Evolutionary conservation across 2,888 invertebrate species (phyloP), one percentile per base, ranked within the genome.

Genomic region (Lacanobia wlatinum): DNA sequence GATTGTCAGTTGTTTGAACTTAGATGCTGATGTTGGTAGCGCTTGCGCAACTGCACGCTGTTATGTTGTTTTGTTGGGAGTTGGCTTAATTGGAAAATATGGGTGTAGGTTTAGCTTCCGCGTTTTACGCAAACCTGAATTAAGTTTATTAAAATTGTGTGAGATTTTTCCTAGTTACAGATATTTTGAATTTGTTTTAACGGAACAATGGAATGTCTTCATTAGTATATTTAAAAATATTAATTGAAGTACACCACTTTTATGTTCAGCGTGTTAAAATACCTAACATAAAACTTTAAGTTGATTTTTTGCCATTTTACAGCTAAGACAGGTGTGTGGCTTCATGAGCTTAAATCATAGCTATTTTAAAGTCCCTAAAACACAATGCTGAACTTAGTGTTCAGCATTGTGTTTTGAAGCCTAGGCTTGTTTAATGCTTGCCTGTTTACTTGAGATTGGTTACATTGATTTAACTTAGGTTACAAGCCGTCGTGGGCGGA

Each of bases 1-100:
- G 80, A 73, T 80, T 85, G 78, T 70, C 61, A 73, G 73, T 84
- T 56, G 71, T 84, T 81, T 80, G 78, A 86, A 87, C 85, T 82
- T 82, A 76, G 46, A 59, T 69, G 68, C 66, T 62, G 46, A 59
- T 70, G 73, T 78, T 65, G 56, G 64, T 38, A 43, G 64, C 40
- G 55, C 50, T 81, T 81, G 75, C 76, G 66, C 80, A 81, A 81
- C 60, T 58, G 18, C 53, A 64, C 53, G 65, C 43, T 38, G 67
- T 73, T 64, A 79, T 70, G 66, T 73, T 73, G 40, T 76, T 65
- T 46, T 16, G 38, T 56, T 59, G 58, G 59, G 53, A 43, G 60
- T 67, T 40, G 52, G 59, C 61, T 56, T 60, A 67, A 79, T 79
- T 74, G 28, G 66, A 60, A 79, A 67, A 79, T 74, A 50, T 78